These are phyloP conservation scores for Geodia barretti DNA, from an alignment of 37 sponge, comb jelly and placozoan species.

Conservation along the genomic window DNA sequence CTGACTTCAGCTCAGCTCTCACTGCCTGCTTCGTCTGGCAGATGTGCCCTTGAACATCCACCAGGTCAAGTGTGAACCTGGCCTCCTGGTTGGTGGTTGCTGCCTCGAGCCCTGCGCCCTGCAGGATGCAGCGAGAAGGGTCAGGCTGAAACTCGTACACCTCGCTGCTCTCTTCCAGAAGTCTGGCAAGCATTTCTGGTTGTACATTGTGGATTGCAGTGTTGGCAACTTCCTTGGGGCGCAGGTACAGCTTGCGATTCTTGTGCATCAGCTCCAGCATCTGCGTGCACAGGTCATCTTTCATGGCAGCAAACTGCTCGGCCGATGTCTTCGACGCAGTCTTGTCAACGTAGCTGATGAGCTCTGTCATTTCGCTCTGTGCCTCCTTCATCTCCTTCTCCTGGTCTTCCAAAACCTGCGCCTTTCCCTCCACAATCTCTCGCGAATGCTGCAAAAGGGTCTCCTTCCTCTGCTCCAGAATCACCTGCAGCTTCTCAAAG, in stretches of 20 bases:
- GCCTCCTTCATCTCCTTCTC: not conserved
- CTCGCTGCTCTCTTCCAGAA: not conserved
- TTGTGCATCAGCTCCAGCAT: not conserved
- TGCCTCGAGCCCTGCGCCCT: not conserved
- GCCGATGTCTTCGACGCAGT: not conserved
- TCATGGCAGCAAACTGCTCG: constrained; percentile 14
- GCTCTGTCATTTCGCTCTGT: not conserved
- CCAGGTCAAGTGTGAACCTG: not conserved
- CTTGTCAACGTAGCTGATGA: constrained; percentile 4
- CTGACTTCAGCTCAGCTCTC: constrained; percentile 13
- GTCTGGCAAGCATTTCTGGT: not conserved
- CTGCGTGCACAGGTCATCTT: not conserved
- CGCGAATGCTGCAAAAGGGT: not conserved
- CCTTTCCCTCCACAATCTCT: constrained; percentile 1
- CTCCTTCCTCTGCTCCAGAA: not conserved
- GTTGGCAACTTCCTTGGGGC: constrained; percentile 8
- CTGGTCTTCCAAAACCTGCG: not conserved
- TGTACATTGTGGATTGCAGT: not conserved
- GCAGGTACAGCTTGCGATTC: not conserved
- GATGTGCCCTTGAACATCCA: not conserved
- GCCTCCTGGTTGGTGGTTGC: constrained; percentile 5
- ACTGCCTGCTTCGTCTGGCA: not conserved
- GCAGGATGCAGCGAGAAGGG: not conserved
- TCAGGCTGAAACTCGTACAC: not conserved
- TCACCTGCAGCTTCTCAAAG: not conserved